phyloP scores from a whole-genome alignment of 2,113 vertebrate species.

The Columba livia region DNA sequence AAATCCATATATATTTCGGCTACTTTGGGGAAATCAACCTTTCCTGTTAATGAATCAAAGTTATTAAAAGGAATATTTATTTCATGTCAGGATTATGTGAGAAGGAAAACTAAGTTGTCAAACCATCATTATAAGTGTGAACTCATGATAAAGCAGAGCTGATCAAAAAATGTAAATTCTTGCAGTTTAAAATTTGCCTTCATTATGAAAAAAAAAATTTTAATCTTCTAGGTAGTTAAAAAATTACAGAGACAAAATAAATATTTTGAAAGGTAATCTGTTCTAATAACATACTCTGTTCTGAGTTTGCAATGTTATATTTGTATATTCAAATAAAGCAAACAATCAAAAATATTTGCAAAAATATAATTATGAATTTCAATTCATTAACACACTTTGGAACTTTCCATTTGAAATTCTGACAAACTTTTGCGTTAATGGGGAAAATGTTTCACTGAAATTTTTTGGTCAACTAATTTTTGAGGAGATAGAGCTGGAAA shows the following conservation, averaged over 20 bases:
- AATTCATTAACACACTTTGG: not conserved
- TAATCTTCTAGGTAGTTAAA: not conserved
- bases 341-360: not conserved
- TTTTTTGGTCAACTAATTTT: not conserved
- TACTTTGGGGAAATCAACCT: slow-evolving; percentile 48
- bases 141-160: not conserved
- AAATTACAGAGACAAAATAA: not conserved
- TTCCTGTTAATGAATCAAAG: slow-evolving; percentile 48
- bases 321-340: not conserved
- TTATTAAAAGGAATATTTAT: slow-evolving; percentile 49
- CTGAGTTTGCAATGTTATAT: not conserved
- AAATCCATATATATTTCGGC: slow-evolving; percentile 42
- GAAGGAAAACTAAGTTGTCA: slow-evolving; percentile 1
- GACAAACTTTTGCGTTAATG: not conserved
- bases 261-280: not conserved
- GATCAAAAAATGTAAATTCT: not conserved
- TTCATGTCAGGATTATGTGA: not conserved
- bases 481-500: not conserved
- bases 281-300: not conserved
- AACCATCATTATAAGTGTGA: not conserved
- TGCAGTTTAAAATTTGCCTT: not conserved
- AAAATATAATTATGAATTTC: not conserved
- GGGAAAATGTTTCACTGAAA: not conserved
- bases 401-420: not conserved
- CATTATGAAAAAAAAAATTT: not conserved